phyloP scores from a whole-genome alignment of 1,140 invertebrate genomes.

The Ganaspis sp. region DNA sequence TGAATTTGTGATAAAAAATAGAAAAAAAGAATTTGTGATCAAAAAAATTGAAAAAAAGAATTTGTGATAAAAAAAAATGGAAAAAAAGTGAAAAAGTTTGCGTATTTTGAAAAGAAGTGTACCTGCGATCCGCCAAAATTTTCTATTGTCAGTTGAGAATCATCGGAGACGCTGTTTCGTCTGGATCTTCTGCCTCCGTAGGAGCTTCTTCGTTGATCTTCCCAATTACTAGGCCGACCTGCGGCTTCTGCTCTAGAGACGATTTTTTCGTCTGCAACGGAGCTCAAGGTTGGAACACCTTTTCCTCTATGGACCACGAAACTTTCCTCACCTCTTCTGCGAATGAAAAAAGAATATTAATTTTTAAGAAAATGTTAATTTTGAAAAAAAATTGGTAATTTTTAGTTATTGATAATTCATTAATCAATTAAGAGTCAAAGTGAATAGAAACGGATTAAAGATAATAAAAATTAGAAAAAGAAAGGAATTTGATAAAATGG shows the following conservation, averaged over 20 bases:
- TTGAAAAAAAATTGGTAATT: no score
- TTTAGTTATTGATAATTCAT: no score
- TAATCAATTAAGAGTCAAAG: no score
- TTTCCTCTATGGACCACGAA: conserved; percentile 89
- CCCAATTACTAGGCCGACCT: conserved; percentile 90
- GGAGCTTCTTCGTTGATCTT: conserved; percentile 82
- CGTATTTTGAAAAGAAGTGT: no score
- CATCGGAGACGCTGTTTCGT: conserved; percentile 89
- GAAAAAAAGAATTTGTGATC: no score
- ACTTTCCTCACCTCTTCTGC: conserved; percentile 78
- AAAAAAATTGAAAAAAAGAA: not conserved
- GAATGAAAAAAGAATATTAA: conserved; percentile 34
- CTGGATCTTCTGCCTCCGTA: conserved; percentile 89
- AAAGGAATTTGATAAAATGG: no score
- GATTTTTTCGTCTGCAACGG: conserved; percentile 77
- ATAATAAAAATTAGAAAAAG: no score
- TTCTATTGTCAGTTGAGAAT: conserved; percentile 92
- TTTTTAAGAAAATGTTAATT: no score
- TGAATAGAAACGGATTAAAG: no score
- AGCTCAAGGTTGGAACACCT: conserved; percentile 86
- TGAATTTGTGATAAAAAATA: not conserved
- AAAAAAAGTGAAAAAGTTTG: no score
- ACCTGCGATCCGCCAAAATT: conserved; percentile 93
- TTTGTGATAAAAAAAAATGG: not conserved
- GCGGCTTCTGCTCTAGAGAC: conserved; percentile 80